Percentiles rank a stretch among this genome's conserved stretches.
Evolutionary conservation across 2,888 invertebrate genomes (phyloP).

Genomic region (Chloroclysta siterata): DNA sequence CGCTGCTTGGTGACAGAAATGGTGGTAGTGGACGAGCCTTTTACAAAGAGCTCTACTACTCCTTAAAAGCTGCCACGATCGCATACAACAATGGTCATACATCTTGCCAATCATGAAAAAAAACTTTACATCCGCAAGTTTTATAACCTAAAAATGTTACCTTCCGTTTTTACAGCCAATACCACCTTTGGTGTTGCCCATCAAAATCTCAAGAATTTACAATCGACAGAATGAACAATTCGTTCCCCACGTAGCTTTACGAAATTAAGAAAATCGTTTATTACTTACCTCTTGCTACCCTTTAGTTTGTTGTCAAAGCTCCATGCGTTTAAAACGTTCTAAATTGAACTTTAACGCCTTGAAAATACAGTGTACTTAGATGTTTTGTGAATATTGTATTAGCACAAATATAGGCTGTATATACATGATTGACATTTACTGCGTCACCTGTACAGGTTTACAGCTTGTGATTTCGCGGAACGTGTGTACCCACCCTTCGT

Average conservation of each 20-base stretch:
- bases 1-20: too few relatives aligned
- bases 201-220: slow-evolving; percentile 55
- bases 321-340: background rate
- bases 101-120: background rate
- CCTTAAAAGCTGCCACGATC: background rate
- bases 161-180: slow-evolving; percentile 72
- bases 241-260: slow-evolving; percentile 49
- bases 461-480: slow-evolving; percentile 75
- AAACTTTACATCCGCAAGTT: background rate
- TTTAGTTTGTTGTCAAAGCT: slow-evolving; percentile 44
- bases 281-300: slow-evolving; percentile 62
- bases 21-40: too few relatives aligned
- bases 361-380: slow-evolving; percentile 18
- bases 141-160: slow-evolving; percentile 51
- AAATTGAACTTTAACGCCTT: slow-evolving; percentile 38
- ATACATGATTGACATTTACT: slow-evolving; percentile 71
- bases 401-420: slow-evolving; percentile 12
- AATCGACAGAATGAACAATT: slow-evolving; percentile 53
- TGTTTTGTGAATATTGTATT: too few relatives aligned
- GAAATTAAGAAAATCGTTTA: slow-evolving; percentile 57
- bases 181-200: slow-evolving; percentile 60
- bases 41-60: too few relatives aligned
- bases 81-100: background rate
- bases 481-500: slow-evolving; percentile 61
- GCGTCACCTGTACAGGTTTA: slow-evolving; percentile 56